Percentiles rank a stretch among this genome's conserved stretches.
These are phyloP conservation scores for Mareca penelope DNA, from an alignment of 2,797 vertebrate genomes.

Conservation along the genomic window DNA sequence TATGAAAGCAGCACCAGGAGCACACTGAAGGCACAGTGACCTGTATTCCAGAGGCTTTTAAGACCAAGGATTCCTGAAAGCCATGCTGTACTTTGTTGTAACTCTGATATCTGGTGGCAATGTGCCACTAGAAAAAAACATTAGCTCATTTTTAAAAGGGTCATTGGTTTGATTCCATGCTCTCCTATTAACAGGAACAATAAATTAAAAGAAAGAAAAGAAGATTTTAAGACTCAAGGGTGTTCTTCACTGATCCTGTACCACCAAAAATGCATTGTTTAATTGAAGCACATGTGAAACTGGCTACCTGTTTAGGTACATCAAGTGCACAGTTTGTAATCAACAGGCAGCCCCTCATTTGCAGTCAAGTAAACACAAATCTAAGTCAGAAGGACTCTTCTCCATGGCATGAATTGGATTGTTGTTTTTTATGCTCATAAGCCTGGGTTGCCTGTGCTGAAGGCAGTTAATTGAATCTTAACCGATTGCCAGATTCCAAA, in stretches of 20 bases:
- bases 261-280: background rate
- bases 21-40: background rate
- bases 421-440: background rate
- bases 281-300: background rate
- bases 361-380: background rate
- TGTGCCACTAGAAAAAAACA: background rate
- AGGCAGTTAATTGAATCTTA: background rate
- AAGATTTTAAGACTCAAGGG: background rate
- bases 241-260: background rate
- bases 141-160: background rate
- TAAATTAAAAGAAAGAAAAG: background rate
- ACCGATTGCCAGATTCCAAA: background rate
- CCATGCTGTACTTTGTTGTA: background rate
- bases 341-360: rapidly evolving
- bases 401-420: background rate
- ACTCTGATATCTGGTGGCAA: background rate
- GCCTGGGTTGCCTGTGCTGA: background rate
- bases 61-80: background rate
- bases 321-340: background rate
- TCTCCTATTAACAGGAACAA: background rate
- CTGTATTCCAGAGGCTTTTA: background rate
- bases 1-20: background rate
- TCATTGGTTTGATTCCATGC: background rate
- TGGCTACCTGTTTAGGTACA: background rate
- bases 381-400: background rate